Percentiles rank a stretch among this genome's conserved stretches.
Evolutionary conservation across 2,797 vertebrate species (phyloP).

Genomic region (Corythornis leucogaster): DNA sequence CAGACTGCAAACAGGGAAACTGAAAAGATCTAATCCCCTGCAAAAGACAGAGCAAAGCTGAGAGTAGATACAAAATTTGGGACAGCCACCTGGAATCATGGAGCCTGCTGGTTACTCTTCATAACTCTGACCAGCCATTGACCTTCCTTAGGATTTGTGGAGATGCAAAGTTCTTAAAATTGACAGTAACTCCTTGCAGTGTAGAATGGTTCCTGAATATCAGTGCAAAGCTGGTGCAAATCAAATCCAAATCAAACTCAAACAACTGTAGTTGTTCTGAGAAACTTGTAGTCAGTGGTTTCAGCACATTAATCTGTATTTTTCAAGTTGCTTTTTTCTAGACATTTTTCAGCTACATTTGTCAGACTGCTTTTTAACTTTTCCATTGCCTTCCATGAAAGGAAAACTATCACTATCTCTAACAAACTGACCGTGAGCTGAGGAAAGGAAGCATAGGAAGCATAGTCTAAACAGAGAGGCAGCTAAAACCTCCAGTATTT

Average conservation of each 20-base stretch:
- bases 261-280: neutral
- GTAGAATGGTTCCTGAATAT: neutral
- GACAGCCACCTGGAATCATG: neutral
- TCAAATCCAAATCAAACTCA: neutral
- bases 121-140: neutral
- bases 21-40: neutral
- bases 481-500: neutral
- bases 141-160: neutral
- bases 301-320: neutral
- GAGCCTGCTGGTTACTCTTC: neutral
- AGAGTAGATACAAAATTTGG: neutral
- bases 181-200: neutral
- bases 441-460: neutral
- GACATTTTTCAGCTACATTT: neutral
- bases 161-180: neutral
- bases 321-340: neutral
- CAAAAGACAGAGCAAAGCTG: neutral
- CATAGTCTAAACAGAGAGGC: neutral
- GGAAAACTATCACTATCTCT: neutral
- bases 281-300: neutral
- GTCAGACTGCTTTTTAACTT: neutral
- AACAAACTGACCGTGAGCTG: neutral
- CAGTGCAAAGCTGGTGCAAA: neutral
- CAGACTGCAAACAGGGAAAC: neutral
- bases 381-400: neutral